These are phyloP conservation scores for Lamprologus speciosus DNA, from an alignment of 2,113 vertebrate genomes.

Conservation along the genomic window DNA sequence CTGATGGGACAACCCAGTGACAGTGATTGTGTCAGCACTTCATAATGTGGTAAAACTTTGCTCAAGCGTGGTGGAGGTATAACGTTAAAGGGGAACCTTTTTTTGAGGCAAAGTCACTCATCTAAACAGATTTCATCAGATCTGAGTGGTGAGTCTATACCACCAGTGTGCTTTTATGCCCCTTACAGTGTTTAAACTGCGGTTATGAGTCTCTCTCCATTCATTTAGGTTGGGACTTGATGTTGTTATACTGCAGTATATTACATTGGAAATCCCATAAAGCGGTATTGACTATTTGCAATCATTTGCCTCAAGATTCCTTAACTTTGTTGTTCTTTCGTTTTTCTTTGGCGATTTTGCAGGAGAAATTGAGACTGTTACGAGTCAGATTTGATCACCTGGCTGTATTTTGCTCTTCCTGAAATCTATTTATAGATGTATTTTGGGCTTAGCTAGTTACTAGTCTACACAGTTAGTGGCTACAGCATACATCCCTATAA, in stretches of 20 bases:
- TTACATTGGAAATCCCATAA: not conserved
- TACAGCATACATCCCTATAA: not conserved
- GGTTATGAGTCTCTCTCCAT: not conserved
- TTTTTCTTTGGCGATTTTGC: not conserved
- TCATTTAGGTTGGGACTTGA: not conserved
- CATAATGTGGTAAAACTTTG: not conserved
- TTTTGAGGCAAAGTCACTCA: not conserved
- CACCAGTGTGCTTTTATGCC: not conserved
- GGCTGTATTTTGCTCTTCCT: not conserved
- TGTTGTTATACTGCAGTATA: not conserved
- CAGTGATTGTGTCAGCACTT: not conserved
- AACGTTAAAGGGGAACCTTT: not conserved
- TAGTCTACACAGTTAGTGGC: not conserved
- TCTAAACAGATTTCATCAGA: not conserved
- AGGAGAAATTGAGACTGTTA: not conserved
- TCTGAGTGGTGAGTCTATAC: not conserved
- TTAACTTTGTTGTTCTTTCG: not conserved
- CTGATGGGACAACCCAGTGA: not conserved
- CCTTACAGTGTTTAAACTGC: not conserved
- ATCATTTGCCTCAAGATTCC: not conserved
- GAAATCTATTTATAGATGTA: not conserved
- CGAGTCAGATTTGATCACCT: not conserved
- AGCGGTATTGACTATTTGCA: not conserved
- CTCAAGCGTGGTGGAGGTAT: not conserved
- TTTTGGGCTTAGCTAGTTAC: not conserved